Conservation (phyloP, 1,140 invertebrate species). For the Liolophura sinensis region DNA sequence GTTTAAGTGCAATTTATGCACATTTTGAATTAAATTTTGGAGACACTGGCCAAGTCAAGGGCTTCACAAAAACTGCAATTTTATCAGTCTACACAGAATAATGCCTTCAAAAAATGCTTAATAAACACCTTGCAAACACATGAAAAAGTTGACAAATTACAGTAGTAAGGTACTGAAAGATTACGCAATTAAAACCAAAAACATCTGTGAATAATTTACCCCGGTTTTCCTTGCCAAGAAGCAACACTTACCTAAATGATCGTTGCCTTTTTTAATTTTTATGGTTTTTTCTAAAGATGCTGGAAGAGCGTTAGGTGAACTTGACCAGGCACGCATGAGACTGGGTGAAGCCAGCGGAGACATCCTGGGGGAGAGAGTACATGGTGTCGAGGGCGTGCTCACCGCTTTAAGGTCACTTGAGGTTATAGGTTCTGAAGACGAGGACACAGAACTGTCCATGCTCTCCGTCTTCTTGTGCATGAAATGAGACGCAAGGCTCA, state of each 20-base stretch:
- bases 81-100: not conserved
- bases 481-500: conserved; percentile 9
- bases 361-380: conserved; percentile 31
- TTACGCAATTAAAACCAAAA: not conserved
- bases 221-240: not conserved
- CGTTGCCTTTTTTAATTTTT: conserved; percentile 65
- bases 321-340: conserved; percentile 41
- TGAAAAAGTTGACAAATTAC: not conserved
- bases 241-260: conserved; percentile 63
- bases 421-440: conserved; percentile 43
- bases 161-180: not conserved
- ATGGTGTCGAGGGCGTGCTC: conserved; percentile 34
- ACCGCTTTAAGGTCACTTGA: conserved; percentile 55
- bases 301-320: conserved; percentile 62
- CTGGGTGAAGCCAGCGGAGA: conserved; percentile 45
- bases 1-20: too few relatives aligned
- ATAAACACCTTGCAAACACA: not conserved
- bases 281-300: conserved; percentile 65
- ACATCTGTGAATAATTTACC: not conserved
- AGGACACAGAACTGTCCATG: conserved; percentile 35
- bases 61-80: not conserved
- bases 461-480: conserved; percentile 29
- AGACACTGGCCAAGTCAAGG: too few relatives aligned
- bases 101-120: not conserved
- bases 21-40: too few relatives aligned